phyloP scores from a whole-genome alignment of 1,140 invertebrate species.

The Branchinecta lynchi region DNA sequence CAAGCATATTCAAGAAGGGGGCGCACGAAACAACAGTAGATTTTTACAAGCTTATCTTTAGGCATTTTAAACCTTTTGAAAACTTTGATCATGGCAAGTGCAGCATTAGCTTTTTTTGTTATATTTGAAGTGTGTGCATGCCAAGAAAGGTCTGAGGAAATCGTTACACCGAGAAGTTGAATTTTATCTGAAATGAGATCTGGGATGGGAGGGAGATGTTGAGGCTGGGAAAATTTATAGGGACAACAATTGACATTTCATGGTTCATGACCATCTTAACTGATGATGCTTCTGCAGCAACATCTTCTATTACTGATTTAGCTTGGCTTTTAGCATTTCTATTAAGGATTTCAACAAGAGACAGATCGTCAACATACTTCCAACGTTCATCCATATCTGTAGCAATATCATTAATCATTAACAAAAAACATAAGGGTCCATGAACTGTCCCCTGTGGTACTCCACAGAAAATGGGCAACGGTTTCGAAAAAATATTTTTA shows the following conservation, averaged over 20 bases:
- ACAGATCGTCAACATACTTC: too few species aligned
- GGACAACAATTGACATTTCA: too few species aligned
- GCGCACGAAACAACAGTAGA: not conserved
- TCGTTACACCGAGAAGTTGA: not conserved
- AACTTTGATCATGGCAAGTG: not conserved
- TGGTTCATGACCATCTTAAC: too few species aligned
- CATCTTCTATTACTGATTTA: too few species aligned
- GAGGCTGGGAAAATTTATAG: not conserved
- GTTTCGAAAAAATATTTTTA: not conserved
- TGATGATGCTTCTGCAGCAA: too few species aligned
- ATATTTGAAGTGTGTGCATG: not conserved
- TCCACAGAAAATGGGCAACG: not conserved
- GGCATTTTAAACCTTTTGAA: not conserved
- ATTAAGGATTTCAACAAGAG: too few species aligned
- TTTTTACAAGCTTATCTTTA: not conserved
- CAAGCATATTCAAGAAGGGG: not conserved
- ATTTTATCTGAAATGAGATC: not conserved
- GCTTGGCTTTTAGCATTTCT: too few species aligned
- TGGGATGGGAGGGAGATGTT: not conserved
- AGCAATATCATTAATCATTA: not conserved
- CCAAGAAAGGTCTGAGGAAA: not conserved
- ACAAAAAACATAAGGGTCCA: not conserved
- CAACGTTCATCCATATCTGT: not conserved
- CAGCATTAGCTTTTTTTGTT: not conserved
- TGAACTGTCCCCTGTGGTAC: not conserved